A percentile compares a stretch with the other conserved stretches of the same genome.
These are phyloP conservation scores for Macaria notata DNA, from an alignment of 2,888 invertebrate species.

Conservation along the genomic window DNA sequence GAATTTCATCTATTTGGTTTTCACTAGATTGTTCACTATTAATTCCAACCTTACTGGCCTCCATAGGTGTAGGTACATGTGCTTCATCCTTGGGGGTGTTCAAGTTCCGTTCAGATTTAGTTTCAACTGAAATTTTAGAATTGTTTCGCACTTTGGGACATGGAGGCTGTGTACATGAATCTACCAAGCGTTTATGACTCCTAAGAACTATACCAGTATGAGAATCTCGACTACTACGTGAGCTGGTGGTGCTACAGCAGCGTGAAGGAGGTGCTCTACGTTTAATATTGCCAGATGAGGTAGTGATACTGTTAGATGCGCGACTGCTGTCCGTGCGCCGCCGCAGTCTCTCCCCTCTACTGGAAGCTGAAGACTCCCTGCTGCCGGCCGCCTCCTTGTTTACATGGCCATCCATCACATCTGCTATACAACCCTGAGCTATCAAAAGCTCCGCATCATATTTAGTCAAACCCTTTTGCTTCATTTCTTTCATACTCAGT, in stretches of 20 bases:
- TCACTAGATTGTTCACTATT: conserved; percentile 52
- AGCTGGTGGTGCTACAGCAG: conserved; percentile 76
- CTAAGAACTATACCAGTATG: conserved; percentile 83
- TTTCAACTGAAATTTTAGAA: conserved; percentile 53
- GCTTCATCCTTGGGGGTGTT: conserved; percentile 59
- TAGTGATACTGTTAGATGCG: conserved; percentile 52
- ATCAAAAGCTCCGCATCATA: conserved; percentile 94
- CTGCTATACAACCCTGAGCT: conserved; percentile 90
- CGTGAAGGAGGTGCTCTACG: conserved; percentile 60
- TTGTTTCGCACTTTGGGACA: conserved; percentile 57
- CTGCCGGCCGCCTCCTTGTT: conserved; percentile 66
- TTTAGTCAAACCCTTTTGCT: conserved; percentile 92
- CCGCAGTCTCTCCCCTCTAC: conserved; percentile 64
- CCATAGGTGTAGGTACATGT: conserved; percentile 50
- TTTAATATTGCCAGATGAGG: conserved; percentile 53
- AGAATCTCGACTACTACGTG: conserved; percentile 72
- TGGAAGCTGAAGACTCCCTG: conserved; percentile 72
- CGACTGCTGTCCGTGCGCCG: conserved; percentile 62
- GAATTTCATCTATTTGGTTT: conserved; percentile 43
- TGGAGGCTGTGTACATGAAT: conserved; percentile 53
- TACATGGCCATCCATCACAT: conserved; percentile 77
- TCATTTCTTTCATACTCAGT: conserved; percentile 92
- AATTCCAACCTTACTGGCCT: conserved; percentile 47
- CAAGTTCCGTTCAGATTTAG: conserved; percentile 56
- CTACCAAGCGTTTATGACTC: conserved; percentile 82